phyloP scores from a whole-genome alignment of 1,140 invertebrate species.

The Dendrolimus punctatus region DNA sequence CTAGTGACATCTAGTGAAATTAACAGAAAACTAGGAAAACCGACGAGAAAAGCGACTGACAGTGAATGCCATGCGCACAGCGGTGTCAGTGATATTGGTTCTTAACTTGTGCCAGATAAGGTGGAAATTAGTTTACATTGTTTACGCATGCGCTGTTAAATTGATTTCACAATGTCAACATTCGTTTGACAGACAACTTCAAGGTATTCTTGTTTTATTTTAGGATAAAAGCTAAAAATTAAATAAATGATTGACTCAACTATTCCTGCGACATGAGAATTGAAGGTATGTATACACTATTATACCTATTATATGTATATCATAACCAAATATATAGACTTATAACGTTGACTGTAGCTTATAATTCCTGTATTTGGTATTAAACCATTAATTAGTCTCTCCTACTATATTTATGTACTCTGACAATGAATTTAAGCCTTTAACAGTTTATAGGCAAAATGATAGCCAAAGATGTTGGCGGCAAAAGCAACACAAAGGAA shows the following conservation, averaged over 20 bases:
- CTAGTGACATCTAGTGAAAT: conserved; percentile 14
- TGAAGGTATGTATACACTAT: conserved; percentile 24
- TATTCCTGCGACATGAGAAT: conserved; percentile 36
- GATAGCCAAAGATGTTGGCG: too few species aligned
- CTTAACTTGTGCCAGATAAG: conserved; percentile 8
- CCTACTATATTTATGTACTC: too few species aligned
- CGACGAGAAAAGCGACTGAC: neutral
- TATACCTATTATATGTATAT: too few species aligned
- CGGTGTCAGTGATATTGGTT: neutral
- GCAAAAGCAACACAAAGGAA: too few species aligned
- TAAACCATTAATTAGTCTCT: too few species aligned
- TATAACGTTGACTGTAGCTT: too few species aligned
- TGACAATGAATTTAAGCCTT: too few species aligned
- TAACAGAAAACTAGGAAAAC: neutral
- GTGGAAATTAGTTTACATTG: conserved; percentile 11
- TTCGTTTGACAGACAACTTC: conserved; percentile 29
- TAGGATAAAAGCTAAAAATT: too few species aligned
- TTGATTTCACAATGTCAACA: conserved; percentile 41
- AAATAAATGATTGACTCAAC: conserved; percentile 17
- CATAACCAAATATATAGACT: too few species aligned
- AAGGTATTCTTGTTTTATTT: too few species aligned
- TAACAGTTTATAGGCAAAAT: too few species aligned
- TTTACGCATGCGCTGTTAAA: conserved; percentile 45
- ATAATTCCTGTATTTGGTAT: too few species aligned
- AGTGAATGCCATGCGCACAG: conserved; percentile 1